phyloP scores from a whole-genome alignment of 2,797 vertebrate species.

The Sylvia borin region DNA sequence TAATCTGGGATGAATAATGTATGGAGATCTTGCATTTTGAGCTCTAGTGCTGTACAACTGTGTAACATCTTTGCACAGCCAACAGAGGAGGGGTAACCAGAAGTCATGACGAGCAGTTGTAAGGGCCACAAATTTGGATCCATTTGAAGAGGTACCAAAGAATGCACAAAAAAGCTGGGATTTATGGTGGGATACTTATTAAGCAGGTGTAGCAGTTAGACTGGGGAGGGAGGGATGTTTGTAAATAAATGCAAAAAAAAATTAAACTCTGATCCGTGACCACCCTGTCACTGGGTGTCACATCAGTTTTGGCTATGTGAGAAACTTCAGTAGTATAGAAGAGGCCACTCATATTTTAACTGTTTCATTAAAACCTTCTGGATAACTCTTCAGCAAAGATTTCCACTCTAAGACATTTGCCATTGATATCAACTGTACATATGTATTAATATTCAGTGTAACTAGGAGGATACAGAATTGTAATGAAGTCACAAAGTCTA shows the following conservation, averaged over 20 bases:
- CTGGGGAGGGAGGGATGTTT: background rate
- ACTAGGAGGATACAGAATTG: background rate
- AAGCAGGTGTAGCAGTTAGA: background rate
- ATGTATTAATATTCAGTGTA: conserved; percentile 37
- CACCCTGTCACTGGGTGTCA: background rate
- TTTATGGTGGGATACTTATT: background rate
- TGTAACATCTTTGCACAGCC: background rate
- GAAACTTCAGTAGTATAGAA: background rate
- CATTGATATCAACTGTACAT: conserved; percentile 17
- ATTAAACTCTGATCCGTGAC: background rate
- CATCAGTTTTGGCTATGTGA: background rate
- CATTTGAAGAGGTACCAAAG: conserved; percentile 8
- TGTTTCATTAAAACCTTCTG: background rate
- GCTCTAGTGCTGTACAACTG: background rate
- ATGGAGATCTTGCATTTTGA: background rate
- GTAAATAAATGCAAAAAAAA: conserved; percentile 31
- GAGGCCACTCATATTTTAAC: background rate
- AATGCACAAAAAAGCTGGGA: background rate
- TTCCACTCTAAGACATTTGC: background rate
- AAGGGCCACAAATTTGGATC: background rate
- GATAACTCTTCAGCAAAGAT: background rate
- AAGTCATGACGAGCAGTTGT: background rate
- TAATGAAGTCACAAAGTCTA: conserved; percentile 21
- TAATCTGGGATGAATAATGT: background rate
- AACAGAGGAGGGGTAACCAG: background rate